Conservation (phyloP, 2,797 vertebrate species). For the Syngnathus acus region DNA sequence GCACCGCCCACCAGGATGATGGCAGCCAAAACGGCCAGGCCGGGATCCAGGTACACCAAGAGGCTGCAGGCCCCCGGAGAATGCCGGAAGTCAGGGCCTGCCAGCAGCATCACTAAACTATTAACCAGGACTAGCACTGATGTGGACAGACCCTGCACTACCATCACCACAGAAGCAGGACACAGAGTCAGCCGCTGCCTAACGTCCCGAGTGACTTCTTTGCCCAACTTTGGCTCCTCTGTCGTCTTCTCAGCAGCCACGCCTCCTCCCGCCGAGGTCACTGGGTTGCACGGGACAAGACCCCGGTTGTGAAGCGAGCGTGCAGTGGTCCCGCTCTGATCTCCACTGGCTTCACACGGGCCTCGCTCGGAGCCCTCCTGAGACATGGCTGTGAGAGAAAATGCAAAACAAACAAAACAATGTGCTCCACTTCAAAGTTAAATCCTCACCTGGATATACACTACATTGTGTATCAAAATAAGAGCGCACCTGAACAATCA, state of each 20-base stretch:
- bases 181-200: neutral
- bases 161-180: neutral
- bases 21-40: constrained; percentile 53
- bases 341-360: constrained; percentile 5
- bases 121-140: constrained; percentile 54
- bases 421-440: constrained; percentile 22
- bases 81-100: constrained; percentile 25
- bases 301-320: constrained; percentile 19
- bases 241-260: neutral
- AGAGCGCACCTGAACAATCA: neutral
- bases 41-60: constrained; percentile 63
- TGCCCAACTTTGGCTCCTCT: neutral
- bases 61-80: constrained; percentile 28
- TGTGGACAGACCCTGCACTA: constrained; percentile 44
- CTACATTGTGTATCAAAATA: neutral
- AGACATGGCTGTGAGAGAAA: constrained; percentile 37
- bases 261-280: constrained; percentile 21
- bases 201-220: neutral
- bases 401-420: constrained; percentile 46
- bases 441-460: constrained; percentile 6
- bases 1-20: constrained; percentile 39
- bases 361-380: constrained; percentile 20
- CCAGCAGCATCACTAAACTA: constrained; percentile 47
- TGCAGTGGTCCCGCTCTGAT: constrained; percentile 14
- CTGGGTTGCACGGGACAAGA: constrained; percentile 61